Evolutionary conservation across 2,888 invertebrate species (phyloP).

Genomic region (Acholoe squamosa): DNA sequence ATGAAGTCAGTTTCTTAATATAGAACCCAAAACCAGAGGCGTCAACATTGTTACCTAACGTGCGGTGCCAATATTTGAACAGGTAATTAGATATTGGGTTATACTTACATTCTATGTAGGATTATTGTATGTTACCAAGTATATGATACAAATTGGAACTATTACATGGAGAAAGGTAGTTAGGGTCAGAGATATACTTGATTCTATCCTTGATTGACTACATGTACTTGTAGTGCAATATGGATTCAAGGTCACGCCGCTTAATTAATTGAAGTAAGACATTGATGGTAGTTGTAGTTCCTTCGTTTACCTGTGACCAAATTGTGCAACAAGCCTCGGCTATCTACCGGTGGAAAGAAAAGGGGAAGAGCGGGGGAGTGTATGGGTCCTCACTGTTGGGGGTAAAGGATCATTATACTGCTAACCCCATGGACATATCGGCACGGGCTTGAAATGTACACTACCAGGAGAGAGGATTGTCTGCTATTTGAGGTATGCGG

Average conservation of each 20-base stretch:
- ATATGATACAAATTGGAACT: too few relatives aligned
- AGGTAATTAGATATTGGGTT: not conserved
- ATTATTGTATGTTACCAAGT: too few relatives aligned
- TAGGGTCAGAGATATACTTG: too few relatives aligned
- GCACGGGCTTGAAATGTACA: not conserved
- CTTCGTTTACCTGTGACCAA: too few relatives aligned
- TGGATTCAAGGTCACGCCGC: too few relatives aligned
- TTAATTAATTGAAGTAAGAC: too few relatives aligned
- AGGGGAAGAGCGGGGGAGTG: not conserved
- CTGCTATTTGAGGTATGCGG: constrained; percentile 50
- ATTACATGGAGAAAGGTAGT: too few relatives aligned
- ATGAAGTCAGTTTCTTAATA: constrained; percentile 20
- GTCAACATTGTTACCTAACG: not conserved
- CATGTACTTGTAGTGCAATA: too few relatives aligned
- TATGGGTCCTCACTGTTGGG: not conserved
- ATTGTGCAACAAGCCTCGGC: too few relatives aligned
- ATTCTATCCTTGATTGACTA: too few relatives aligned
- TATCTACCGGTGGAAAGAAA: not conserved
- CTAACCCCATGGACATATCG: not conserved
- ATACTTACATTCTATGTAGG: too few relatives aligned
- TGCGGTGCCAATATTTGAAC: not conserved
- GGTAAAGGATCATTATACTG: not conserved
- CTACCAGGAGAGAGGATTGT: constrained; percentile 46
- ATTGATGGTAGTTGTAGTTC: too few relatives aligned
- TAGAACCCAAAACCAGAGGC: not conserved